phyloP scores from a whole-genome alignment of 2,888 invertebrate genomes.

The Leptopilina drosophilae region DNA sequence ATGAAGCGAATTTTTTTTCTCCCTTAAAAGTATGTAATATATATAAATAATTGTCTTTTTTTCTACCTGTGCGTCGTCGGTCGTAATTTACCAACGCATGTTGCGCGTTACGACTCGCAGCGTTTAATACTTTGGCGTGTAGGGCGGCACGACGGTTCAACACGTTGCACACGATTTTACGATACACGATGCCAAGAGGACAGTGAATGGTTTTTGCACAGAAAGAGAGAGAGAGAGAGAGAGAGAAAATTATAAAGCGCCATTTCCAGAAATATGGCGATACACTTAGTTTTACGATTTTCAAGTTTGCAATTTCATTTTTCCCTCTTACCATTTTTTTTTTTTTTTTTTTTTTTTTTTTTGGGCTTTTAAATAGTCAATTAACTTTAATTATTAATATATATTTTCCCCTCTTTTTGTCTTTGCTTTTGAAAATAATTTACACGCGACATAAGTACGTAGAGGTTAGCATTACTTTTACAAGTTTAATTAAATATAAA shows the following conservation, averaged over 20 bases:
- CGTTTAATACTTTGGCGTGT: background rate
- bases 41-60: too few species aligned
- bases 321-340: background rate
- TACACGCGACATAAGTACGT: background rate
- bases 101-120: background rate
- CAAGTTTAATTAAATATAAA: too few species aligned
- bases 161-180: conserved; percentile 40
- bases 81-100: conserved; percentile 38
- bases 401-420: background rate
- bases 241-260: conserved; percentile 13
- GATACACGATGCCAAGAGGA: conserved; percentile 29
- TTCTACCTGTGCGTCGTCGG: background rate
- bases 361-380: conserved; percentile 24
- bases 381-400: conserved; percentile 8
- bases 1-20: too few species aligned
- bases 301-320: conserved; percentile 26
- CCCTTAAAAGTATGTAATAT: too few species aligned
- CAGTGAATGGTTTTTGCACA: conserved; percentile 13
- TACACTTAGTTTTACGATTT: conserved; percentile 20
- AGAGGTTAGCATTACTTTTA: too few species aligned
- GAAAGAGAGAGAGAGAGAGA: too few species aligned
- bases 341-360: too few species aligned
- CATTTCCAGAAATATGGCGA: conserved; percentile 37
- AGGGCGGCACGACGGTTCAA: conserved; percentile 12
- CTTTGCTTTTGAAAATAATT: background rate